These are phyloP conservation scores for Drosophila hamatofila DNA, from an alignment of 2,888 invertebrate species.

Conservation along the genomic window DNA sequence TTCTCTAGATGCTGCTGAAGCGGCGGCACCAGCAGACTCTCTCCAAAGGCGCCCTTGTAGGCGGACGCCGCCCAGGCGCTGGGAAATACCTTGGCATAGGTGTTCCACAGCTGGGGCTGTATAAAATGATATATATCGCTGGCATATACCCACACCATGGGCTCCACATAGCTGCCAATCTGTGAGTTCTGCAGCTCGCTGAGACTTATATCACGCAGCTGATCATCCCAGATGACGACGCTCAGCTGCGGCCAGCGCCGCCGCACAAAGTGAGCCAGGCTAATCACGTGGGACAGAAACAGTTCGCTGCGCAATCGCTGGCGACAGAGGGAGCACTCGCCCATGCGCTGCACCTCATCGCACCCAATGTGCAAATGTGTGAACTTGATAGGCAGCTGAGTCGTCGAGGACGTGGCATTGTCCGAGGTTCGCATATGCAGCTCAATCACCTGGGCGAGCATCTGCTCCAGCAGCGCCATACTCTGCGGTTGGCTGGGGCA, in stretches of 20 bases:
- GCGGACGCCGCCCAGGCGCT: slow-evolving; percentile 91
- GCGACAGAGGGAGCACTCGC: slow-evolving; percentile 88
- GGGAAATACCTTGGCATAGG: slow-evolving; percentile 89
- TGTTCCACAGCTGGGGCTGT: slow-evolving; percentile 88
- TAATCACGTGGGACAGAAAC: slow-evolving; percentile 88
- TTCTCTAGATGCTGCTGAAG: slow-evolving; percentile 90
- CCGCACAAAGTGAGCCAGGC: slow-evolving; percentile 87
- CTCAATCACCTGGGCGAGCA: slow-evolving; percentile 89
- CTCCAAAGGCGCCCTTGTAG: slow-evolving; percentile 91
- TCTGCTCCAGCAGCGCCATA: slow-evolving; percentile 87
- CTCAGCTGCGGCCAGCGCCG: slow-evolving; percentile 87
- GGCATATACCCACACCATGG: slow-evolving; percentile 93
- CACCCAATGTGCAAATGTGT: slow-evolving; percentile 90
- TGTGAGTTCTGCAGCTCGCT: slow-evolving; percentile 88
- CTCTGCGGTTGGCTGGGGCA: slow-evolving; percentile 89
- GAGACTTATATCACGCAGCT: slow-evolving; percentile 89
- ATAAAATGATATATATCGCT: slow-evolving; percentile 89
- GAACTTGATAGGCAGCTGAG: slow-evolving; percentile 71
- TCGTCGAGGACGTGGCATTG: slow-evolving; percentile 44
- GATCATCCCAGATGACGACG: slow-evolving; percentile 93
- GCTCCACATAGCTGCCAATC: slow-evolving; percentile 89
- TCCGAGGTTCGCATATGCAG: slow-evolving; percentile 77
- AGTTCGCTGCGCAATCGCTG: slow-evolving; percentile 85
- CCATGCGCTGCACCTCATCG: slow-evolving; percentile 91
- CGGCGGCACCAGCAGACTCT: slow-evolving; percentile 89